These are phyloP conservation scores for Nemotelus pantherinus DNA, from an alignment of 2,888 invertebrate species.

Conservation along the genomic window DNA sequence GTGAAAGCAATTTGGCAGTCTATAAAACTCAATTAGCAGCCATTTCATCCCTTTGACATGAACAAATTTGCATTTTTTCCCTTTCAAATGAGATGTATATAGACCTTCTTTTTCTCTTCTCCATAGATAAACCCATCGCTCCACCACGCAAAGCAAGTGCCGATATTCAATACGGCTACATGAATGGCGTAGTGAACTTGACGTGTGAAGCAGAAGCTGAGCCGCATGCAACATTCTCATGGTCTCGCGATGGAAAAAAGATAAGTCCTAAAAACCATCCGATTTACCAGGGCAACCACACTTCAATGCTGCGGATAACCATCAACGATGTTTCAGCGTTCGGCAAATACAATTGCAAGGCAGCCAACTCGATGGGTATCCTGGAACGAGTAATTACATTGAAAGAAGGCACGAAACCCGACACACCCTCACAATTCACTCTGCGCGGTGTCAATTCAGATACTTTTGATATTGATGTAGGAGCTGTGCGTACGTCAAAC, in stretches of 20 bases:
- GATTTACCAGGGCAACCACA: slow-evolving; percentile 59
- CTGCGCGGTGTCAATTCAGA: slow-evolving; percentile 64
- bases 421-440: slow-evolving; percentile 63
- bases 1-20: too few relatives aligned
- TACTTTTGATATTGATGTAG: slow-evolving; percentile 64
- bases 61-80: too few relatives aligned
- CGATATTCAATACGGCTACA: slow-evolving; percentile 60
- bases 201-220: slow-evolving; percentile 69
- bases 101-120: background rate
- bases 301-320: slow-evolving; percentile 60
- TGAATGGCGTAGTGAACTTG: slow-evolving; percentile 69
- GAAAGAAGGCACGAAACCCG: slow-evolving; percentile 68
- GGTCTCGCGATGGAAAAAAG: slow-evolving; percentile 64
- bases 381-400: slow-evolving; percentile 66
- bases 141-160: slow-evolving; percentile 56
- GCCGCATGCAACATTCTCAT: slow-evolving; percentile 68
- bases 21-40: too few relatives aligned
- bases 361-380: slow-evolving; percentile 66
- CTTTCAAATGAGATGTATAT: too few relatives aligned
- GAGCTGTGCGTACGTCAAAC: slow-evolving; percentile 56
- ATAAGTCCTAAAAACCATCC: slow-evolving; percentile 58
- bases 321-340: slow-evolving; percentile 61
- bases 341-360: slow-evolving; percentile 68
- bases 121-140: slow-evolving; percentile 62
- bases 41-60: too few relatives aligned